phyloP scores from a whole-genome alignment of 2,797 vertebrate species.

The Cygnus olor region DNA sequence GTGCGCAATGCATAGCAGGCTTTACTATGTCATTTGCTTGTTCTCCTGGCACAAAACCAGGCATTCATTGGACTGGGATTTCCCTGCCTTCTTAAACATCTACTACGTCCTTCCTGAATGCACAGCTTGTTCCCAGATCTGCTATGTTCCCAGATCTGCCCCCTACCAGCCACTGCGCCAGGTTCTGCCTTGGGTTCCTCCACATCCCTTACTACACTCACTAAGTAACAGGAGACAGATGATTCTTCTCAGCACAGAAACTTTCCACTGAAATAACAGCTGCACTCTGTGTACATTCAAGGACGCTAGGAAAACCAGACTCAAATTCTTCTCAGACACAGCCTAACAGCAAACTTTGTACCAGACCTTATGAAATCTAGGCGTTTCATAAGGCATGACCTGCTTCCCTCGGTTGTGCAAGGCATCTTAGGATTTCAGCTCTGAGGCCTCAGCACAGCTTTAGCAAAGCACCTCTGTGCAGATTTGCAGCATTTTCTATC shows the following conservation, averaged over 20 bases:
- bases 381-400: not conserved
- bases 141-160: not conserved
- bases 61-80: not conserved
- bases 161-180: not conserved
- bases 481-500: not conserved
- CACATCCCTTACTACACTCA: not conserved
- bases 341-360: not conserved
- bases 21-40: not conserved
- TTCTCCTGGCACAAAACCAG: constrained; percentile 25
- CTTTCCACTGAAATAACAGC: not conserved
- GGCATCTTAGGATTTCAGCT: not conserved
- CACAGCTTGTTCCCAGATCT: not conserved
- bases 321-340: not conserved
- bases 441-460: not conserved
- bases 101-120: not conserved
- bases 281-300: not conserved
- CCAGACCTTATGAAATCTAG: not conserved
- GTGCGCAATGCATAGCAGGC: not conserved
- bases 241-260: not conserved
- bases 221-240: not conserved
- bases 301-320: not conserved
- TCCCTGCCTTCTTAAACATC: not conserved
- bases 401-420: not conserved
- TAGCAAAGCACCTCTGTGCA: not conserved
- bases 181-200: not conserved